A percentile compares a stretch with the other conserved stretches of the same genome.
These are phyloP conservation scores for Arge pagana DNA, from an alignment of 2,888 invertebrate genomes.

Conservation along the genomic window DNA sequence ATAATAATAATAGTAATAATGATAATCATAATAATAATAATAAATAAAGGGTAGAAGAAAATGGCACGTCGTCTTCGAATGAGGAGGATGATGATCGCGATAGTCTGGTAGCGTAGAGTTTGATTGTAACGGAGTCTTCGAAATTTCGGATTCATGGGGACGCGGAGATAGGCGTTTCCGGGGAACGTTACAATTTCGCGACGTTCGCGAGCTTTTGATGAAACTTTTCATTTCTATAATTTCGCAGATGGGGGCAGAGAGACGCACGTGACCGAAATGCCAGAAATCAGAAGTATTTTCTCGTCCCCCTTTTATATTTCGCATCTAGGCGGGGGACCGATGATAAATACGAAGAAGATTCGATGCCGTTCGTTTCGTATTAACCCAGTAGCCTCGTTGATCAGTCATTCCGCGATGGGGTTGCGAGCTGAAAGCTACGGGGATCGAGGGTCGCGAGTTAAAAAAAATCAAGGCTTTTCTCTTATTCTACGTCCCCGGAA, in stretches of 20 bases:
- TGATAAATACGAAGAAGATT: constrained; percentile 21
- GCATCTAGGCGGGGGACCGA: constrained; percentile 1
- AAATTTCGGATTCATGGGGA: too few species aligned
- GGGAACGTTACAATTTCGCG: too few species aligned
- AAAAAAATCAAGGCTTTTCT: constrained; percentile 26
- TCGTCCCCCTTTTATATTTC: not conserved
- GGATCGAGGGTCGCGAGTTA: constrained; percentile 16
- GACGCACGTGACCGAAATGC: constrained; percentile 19
- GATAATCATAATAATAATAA: too few species aligned
- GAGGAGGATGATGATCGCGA: too few species aligned
- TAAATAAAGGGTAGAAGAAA: too few species aligned
- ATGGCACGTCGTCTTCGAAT: too few species aligned
- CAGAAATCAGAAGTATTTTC: constrained; percentile 19
- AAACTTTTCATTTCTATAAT: constrained; percentile 25
- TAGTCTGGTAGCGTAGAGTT: too few species aligned
- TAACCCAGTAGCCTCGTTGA: constrained; percentile 23
- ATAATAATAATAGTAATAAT: too few species aligned
- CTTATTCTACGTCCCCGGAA: constrained; percentile 20
- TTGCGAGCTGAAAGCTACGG: constrained; percentile 4
- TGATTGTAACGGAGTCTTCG: too few species aligned
- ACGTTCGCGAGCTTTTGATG: too few species aligned
- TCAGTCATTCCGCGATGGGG: constrained; percentile 24
- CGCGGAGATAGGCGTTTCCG: too few species aligned
- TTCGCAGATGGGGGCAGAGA: constrained; percentile 6
- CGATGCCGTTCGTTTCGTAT: constrained; percentile 20